Evolutionary conservation across 2,888 invertebrate genomes (phyloP), one percentile per base, ranked within the genome.

Genomic region (Peribatodes rhomboidaria): DNA sequence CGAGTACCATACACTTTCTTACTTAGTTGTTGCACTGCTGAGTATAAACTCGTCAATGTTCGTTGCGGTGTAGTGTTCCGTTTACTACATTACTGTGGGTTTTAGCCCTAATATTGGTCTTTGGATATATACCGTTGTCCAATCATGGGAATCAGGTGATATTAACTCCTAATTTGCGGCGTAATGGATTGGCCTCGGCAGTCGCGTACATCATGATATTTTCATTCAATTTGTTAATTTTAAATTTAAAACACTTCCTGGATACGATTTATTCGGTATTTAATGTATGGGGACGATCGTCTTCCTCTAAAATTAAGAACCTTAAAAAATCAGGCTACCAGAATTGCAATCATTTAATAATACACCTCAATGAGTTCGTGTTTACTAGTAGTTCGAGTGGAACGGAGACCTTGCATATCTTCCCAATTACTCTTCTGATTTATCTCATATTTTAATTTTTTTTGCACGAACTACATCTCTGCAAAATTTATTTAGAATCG

Each of bases 111-210:
- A 63, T 35, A 58, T 53, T 46, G 33, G 8, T 35, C 11, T 50
- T 58, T 14, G 16, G 18, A 53, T 47, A 42, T 60, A 50, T 63
- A 46, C 71, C 67, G 64, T 66, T 69, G 57, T 55, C 62, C 68
- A 71, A 69, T 71, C 69, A 68, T 60, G 65, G 47, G 69, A 68
- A 66, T 66, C 62, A 46, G 60, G 50, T 42, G 66, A 50, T 65
- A 67, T 68, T 69, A 62, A 66, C 71, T 68, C 62, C 66, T 71
- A 66, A 71, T 69, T 69, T 71, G 20, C 47, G 22, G 14, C 2
- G 47, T 63, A 58, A 63, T 63, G 2, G 47, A 63, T 58, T 53
- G 58, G 22, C 18, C 37, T 31, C n/a, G 42, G 11, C 50, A 41
- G 41, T 41, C 18, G 37, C 46, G 50, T 44, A 44, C 41, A 44